Percentiles rank a stretch among this genome's conserved stretches.
phyloP scores from a whole-genome alignment of 2,797 vertebrate genomes.

The Ataeniobius toweri region DNA sequence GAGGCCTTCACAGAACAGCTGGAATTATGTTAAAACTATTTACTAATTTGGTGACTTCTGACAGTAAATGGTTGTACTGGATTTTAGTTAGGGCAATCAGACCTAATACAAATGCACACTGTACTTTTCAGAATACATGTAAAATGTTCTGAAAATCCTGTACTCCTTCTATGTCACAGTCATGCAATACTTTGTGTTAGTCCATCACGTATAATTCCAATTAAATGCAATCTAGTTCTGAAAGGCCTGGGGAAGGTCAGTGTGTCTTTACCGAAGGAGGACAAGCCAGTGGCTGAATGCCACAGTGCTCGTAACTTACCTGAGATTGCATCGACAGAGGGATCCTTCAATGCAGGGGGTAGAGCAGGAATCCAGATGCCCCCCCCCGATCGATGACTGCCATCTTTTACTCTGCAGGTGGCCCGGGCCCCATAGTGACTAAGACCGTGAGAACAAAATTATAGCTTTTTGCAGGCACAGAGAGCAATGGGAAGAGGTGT shows the following conservation, averaged over 20 bases:
- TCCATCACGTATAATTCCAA: background rate
- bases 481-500: slow-evolving; percentile 30
- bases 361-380: slow-evolving; percentile 45
- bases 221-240: background rate
- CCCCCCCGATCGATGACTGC: slow-evolving; percentile 59
- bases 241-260: slow-evolving; percentile 15
- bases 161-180: background rate
- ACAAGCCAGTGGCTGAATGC: slow-evolving; percentile 21
- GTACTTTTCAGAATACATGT: background rate
- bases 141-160: background rate
- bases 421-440: slow-evolving; percentile 38
- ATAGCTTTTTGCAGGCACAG: slow-evolving; percentile 58
- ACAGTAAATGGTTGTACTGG: background rate
- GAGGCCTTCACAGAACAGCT: background rate
- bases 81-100: background rate
- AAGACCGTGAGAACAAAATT: slow-evolving; percentile 63
- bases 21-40: background rate
- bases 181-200: background rate
- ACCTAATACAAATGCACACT: background rate
- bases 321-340: slow-evolving; percentile 69
- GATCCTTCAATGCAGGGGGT: slow-evolving; percentile 47
- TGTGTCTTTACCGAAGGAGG: slow-evolving; percentile 1
- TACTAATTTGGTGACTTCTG: background rate
- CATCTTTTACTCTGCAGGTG: slow-evolving; percentile 65
- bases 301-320: slow-evolving; percentile 66